Evolutionary conservation across 2,888 invertebrate genomes (phyloP).

Genomic region (Calephelis perditalis): DNA sequence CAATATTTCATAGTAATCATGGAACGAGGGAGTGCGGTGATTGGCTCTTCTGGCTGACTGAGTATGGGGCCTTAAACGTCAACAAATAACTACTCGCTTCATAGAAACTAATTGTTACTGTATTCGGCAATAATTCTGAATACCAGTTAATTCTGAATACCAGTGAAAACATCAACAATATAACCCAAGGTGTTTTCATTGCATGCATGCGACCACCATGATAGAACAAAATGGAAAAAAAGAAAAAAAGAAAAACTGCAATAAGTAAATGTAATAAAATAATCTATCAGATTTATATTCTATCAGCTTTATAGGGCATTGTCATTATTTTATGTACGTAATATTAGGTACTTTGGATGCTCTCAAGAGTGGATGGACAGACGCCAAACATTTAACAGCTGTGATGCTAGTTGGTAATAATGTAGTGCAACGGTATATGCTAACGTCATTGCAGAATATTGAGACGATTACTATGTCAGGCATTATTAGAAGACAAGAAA

Average conservation of each 20-base stretch:
- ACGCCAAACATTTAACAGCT: constrained; percentile 40
- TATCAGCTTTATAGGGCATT: background rate
- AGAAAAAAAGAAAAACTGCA: background rate
- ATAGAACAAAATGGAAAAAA: no score
- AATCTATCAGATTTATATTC: constrained; percentile 20
- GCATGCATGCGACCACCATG: no score
- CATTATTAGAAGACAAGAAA: background rate
- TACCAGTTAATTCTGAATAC: no score
- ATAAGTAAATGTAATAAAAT: background rate
- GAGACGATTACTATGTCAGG: background rate
- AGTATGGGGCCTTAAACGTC: no score
- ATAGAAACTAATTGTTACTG: no score
- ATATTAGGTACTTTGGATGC: constrained; percentile 35
- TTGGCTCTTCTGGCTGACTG: no score
- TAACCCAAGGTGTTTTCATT: no score
- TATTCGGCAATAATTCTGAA: no score
- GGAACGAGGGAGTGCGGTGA: no score
- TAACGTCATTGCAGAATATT: constrained; percentile 19
- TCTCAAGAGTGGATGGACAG: constrained; percentile 40
- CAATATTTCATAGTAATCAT: no score
- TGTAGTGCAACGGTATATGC: constrained; percentile 36
- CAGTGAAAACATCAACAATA: no score
- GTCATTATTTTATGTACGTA: constrained; percentile 15
- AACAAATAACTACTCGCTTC: no score
- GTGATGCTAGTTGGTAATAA: constrained; percentile 30